Conservation (phyloP, 2,888 invertebrate genomes). For the Venusia cambrica region DNA sequence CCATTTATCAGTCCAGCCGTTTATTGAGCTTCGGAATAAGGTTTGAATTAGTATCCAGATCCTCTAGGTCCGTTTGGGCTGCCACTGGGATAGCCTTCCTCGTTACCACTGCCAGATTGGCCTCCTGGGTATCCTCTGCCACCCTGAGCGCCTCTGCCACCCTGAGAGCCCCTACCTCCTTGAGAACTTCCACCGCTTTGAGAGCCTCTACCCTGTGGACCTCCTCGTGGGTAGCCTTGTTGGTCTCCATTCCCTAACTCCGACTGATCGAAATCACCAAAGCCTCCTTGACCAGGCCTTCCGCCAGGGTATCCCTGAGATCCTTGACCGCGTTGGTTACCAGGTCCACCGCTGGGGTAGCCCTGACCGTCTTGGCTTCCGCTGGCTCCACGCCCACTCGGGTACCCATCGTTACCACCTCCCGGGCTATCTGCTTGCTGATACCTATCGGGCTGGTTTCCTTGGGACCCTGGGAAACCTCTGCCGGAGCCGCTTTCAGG, state of each 20-base stretch:
- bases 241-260: slow-evolving; percentile 20
- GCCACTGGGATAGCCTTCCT: slow-evolving; percentile 65
- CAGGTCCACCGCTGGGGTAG: slow-evolving; percentile 25
- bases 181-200: slow-evolving; percentile 32
- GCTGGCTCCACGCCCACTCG: slow-evolving; percentile 37
- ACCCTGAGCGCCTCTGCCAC: slow-evolving; percentile 40
- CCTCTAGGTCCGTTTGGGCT: slow-evolving; percentile 65
- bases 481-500: slow-evolving; percentile 33
- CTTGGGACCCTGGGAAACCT: slow-evolving; percentile 36
- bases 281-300: slow-evolving; percentile 33
- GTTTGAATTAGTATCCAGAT: slow-evolving; percentile 58
- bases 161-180: slow-evolving; percentile 54
- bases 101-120: slow-evolving; percentile 32
- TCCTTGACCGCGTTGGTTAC: slow-evolving; percentile 19
- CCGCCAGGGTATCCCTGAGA: slow-evolving; percentile 41
- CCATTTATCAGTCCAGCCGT: slow-evolving; percentile 17
- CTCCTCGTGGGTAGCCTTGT: slow-evolving; percentile 42
- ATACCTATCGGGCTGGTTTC: slow-evolving; percentile 33
- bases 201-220: slow-evolving; percentile 35
- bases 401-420: slow-evolving; percentile 34
- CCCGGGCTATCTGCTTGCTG: slow-evolving; percentile 32
- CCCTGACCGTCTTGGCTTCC: slow-evolving; percentile 10
- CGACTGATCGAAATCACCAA: slow-evolving; percentile 19
- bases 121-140: slow-evolving; percentile 35
- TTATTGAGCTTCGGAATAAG: neutral